Percentiles rank a stretch among this genome's conserved stretches.
Conservation (phyloP, 1,140 invertebrate genomes). For the Vanessa tameamea region DNA sequence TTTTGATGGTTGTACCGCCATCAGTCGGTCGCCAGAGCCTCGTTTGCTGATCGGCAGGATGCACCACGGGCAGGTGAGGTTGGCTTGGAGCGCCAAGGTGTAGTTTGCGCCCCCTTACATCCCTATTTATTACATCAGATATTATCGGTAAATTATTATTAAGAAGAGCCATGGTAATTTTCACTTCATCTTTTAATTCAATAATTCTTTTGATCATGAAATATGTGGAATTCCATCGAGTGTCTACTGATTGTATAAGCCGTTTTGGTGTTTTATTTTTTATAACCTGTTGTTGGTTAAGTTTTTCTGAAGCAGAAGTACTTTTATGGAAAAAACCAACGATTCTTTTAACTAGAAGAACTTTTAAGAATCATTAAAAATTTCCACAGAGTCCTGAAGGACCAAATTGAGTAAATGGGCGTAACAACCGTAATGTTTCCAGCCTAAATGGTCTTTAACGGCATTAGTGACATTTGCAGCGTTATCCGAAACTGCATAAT, state of each 20-base stretch:
- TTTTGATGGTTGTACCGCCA: no score
- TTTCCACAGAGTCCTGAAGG: neutral
- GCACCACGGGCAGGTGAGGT: no score
- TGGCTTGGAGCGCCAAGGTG: no score
- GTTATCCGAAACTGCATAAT: constrained; percentile 30
- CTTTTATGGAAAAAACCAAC: constrained; percentile 37
- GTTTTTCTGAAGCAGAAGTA: constrained; percentile 31
- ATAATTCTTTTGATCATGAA: constrained; percentile 26
- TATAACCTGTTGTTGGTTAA: constrained; percentile 33
- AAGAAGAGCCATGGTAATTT: constrained; percentile 12
- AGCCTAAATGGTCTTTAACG: constrained; percentile 18
- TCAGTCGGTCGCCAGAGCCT: no score
- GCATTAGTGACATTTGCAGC: constrained; percentile 29
- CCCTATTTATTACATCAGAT: no score
- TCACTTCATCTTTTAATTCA: constrained; percentile 30
- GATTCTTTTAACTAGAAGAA: constrained; percentile 32
- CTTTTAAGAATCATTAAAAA: constrained; percentile 8
- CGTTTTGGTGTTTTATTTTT: constrained; percentile 29
- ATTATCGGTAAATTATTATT: constrained; percentile 22
- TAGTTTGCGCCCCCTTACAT: no score
- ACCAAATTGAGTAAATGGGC: neutral
- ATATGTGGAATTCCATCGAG: constrained; percentile 58
- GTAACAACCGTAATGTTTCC: constrained; percentile 12
- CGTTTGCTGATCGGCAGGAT: no score
- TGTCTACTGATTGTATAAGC: constrained; percentile 52